Evolutionary conservation across 2,888 invertebrate species (phyloP).

Genomic region (Pediacus dermestoides): DNA sequence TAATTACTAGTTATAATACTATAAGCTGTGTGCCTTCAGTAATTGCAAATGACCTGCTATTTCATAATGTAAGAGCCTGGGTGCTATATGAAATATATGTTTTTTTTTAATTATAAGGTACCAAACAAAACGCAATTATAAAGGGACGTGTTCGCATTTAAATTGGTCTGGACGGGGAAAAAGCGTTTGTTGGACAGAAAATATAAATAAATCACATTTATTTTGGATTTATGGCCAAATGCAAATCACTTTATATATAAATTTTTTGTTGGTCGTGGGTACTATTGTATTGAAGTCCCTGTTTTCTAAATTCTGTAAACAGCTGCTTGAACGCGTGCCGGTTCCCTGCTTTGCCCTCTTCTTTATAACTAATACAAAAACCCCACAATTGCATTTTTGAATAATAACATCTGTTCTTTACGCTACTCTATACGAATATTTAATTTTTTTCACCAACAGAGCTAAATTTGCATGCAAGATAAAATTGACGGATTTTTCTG

Average conservation of each 20-base stretch:
- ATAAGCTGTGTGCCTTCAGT: constrained; percentile 78
- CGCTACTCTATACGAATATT: too few relatives aligned
- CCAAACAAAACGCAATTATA: constrained; percentile 14
- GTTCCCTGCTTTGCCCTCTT: constrained; percentile 17
- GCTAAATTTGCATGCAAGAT: too few relatives aligned
- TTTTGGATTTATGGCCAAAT: constrained; percentile 32
- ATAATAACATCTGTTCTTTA: neutral
- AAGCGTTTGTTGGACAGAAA: too few relatives aligned
- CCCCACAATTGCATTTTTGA: constrained; percentile 29
- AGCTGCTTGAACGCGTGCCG: constrained; percentile 42
- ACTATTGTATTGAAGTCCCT: constrained; percentile 28
- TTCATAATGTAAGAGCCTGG: constrained; percentile 49
- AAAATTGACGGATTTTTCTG: too few relatives aligned
- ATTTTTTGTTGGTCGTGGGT: constrained; percentile 28
- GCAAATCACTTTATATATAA: constrained; percentile 42
- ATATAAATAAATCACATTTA: too few relatives aligned
- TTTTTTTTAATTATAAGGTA: constrained; percentile 31
- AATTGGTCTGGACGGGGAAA: too few relatives aligned
- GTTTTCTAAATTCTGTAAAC: constrained; percentile 50
- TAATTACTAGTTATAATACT: constrained; percentile 53
- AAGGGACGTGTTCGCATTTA: constrained; percentile 35
- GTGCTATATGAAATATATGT: constrained; percentile 48
- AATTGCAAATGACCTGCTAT: constrained; percentile 64
- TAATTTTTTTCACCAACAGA: too few relatives aligned
- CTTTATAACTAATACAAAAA: constrained; percentile 29